Conservation (phyloP, 64 coral and sea anemone genomes). For the Astreopora myriophthalma region DNA sequence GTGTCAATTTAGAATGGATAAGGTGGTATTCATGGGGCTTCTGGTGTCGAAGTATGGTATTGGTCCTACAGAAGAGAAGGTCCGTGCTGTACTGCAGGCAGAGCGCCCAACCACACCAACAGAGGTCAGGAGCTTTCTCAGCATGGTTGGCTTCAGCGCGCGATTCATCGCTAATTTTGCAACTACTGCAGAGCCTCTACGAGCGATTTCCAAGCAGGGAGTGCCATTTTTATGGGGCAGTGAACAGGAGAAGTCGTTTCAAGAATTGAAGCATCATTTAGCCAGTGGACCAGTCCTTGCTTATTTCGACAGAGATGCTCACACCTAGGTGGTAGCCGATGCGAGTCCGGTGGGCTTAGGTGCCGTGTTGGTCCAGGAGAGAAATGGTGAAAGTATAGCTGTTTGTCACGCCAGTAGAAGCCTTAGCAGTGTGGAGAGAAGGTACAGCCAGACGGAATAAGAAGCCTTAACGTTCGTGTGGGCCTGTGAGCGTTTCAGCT, state of each 20-base stretch:
- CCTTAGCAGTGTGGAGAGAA: neutral
- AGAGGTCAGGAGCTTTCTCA: conserved; percentile 1
- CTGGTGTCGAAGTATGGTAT: conserved; percentile 34
- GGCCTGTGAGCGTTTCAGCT: neutral
- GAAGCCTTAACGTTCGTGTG: neutral
- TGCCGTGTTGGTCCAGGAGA: neutral
- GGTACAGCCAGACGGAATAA: neutral
- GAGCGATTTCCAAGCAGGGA: neutral
- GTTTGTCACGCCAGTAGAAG: conserved; percentile 13
- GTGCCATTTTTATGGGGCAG: neutral
- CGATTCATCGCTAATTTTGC: neutral
- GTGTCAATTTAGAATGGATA: conserved; percentile 27
- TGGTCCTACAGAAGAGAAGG: conserved; percentile 34
- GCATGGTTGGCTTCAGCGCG: conserved; percentile 1
- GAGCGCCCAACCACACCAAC: neutral
- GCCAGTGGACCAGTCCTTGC: conserved; percentile 12
- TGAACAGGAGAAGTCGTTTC: neutral
- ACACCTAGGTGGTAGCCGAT: neutral
- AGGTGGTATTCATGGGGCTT: conserved; percentile 33
- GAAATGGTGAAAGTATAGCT: neutral
- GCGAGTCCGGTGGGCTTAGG: conserved; percentile 32
- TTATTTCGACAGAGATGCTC: neutral
- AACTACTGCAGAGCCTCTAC: neutral
- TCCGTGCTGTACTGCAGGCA: conserved; percentile 14
- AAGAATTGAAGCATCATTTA: neutral